Evolutionary conservation across 2,888 invertebrate genomes (phyloP), one percentile per base, ranked within the genome.

Genomic region (Pteria penguin): DNA sequence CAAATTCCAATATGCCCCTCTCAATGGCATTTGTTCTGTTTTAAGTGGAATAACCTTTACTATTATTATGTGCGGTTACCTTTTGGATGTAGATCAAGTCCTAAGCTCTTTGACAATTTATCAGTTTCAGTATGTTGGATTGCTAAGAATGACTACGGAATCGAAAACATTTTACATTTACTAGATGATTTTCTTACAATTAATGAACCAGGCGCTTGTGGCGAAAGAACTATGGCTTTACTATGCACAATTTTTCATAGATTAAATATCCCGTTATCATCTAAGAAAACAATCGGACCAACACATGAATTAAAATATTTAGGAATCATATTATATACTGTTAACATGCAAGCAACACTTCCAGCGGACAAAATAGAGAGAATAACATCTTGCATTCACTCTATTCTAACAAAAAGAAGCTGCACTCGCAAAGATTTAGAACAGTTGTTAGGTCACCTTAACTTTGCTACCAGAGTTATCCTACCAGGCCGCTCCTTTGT

Each of bases 11-110:
- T 74, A 18, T 11, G 5, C 14, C 29, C 31, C 2, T 14, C 29
- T 5, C 54, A 60, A 32, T 78, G 74, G 73, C 70, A 63, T n/a
- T 66, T 73, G 14, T 54, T 66, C 27, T 31, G 70, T 57, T 66
- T 74, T 32, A 54, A 60, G 11, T 78, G 69, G 73, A 52, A 72
- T 26, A 36, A 36, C 26, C 24, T 55, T 2, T 77, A 68, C 52
- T 77, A 63, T 54, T 74, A 58, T 31, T 70, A 68, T 29, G 54
- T 33, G 36, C 22, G 62, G 5, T 32, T 75, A 11, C 36, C 62
- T 3, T 78, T 78, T 60, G 75, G 78, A 0, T n/a, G n/a, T n/a
- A n/a, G n/a, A n/a, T 75, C 65, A 22, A 69, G 68, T 62, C 72
- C 75, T 58, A 60, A 61, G 45, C 62, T 75, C 29, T 75, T 78